Conservation (phyloP, 2,797 vertebrate genomes). For the Decapterus maruadsi region DNA sequence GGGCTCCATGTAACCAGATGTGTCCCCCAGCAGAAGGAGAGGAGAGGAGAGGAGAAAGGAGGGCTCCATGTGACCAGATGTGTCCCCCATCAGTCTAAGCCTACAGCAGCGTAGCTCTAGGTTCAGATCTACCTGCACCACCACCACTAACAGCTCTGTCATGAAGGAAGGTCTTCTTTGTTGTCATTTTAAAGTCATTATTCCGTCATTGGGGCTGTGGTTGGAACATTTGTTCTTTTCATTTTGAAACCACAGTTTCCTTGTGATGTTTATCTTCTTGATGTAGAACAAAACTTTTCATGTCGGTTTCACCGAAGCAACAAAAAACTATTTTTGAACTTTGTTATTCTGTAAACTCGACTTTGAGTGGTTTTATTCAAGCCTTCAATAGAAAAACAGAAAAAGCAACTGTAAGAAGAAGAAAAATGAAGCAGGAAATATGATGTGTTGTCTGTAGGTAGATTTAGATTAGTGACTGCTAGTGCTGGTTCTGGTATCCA, state of each 20-base stretch:
- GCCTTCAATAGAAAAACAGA: not conserved
- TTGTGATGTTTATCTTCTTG: not conserved
- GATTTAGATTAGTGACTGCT: not conserved
- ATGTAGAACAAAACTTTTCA: not conserved
- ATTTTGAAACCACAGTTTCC: too few species aligned
- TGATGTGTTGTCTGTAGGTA: not conserved
- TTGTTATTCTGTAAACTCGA: not conserved
- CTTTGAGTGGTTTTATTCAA: not conserved
- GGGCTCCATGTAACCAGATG: too few species aligned
- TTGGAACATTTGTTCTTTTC: too few species aligned
- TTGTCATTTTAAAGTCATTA: not conserved
- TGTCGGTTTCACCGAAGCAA: not conserved
- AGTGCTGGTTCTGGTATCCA: too few species aligned
- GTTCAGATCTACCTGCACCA: slow-evolving; percentile 57
- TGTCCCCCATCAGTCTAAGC: too few species aligned
- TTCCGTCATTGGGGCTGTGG: not conserved
- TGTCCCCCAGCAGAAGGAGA: too few species aligned
- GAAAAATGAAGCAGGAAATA: not conserved
- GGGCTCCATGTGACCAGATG: too few species aligned
- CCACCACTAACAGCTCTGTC: too few species aligned
- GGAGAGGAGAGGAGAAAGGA: too few species aligned
- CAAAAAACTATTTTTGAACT: not conserved
- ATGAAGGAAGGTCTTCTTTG: too few species aligned
- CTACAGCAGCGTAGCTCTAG: too few species aligned
- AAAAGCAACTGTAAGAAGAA: too few species aligned